A percentile compares a stretch with the other conserved stretches of the same genome.
phyloP scores from a whole-genome alignment of 1,140 invertebrate species.

The Onthophagus taurus region DNA sequence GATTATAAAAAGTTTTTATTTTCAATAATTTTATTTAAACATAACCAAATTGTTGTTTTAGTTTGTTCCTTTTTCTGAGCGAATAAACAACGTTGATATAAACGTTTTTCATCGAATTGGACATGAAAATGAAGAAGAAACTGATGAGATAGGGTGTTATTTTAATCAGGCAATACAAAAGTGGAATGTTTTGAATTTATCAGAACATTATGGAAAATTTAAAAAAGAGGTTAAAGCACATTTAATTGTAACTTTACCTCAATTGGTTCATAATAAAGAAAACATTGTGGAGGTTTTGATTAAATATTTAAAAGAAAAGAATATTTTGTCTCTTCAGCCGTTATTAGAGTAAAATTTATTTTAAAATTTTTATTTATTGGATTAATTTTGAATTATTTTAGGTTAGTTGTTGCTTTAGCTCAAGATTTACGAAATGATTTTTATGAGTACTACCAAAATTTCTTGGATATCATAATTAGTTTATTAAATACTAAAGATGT shows the following conservation, averaged over 20 bases:
- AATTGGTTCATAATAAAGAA: constrained; percentile 70
- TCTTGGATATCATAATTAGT: constrained; percentile 59
- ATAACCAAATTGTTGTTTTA: constrained; percentile 60
- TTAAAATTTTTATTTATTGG: constrained; percentile 13
- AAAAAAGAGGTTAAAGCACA: constrained; percentile 52
- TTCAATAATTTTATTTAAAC: constrained; percentile 19
- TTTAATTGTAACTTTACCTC: constrained; percentile 65
- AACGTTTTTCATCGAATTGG: constrained; percentile 67
- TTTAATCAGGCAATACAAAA: constrained; percentile 75
- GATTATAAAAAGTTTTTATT: constrained; percentile 13
- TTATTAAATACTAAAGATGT: constrained; percentile 67
- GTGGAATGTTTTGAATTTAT: constrained; percentile 78
- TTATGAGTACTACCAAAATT: constrained; percentile 66
- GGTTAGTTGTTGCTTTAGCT: constrained; percentile 72
- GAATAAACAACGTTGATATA: constrained; percentile 73
- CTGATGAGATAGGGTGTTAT: constrained; percentile 62
- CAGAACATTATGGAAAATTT: constrained; percentile 69
- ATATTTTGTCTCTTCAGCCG: constrained; percentile 65
- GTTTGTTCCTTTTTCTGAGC: constrained; percentile 74
- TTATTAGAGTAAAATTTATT: constrained; percentile 63
- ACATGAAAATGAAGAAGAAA: constrained; percentile 56
- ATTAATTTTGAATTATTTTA: constrained; percentile 40
- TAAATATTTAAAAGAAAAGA: constrained; percentile 58
- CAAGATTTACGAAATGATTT: constrained; percentile 81
- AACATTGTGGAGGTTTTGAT: constrained; percentile 60